Evolutionary conservation across 2,113 vertebrate species (phyloP).

Genomic region (Bucco capensis): DNA sequence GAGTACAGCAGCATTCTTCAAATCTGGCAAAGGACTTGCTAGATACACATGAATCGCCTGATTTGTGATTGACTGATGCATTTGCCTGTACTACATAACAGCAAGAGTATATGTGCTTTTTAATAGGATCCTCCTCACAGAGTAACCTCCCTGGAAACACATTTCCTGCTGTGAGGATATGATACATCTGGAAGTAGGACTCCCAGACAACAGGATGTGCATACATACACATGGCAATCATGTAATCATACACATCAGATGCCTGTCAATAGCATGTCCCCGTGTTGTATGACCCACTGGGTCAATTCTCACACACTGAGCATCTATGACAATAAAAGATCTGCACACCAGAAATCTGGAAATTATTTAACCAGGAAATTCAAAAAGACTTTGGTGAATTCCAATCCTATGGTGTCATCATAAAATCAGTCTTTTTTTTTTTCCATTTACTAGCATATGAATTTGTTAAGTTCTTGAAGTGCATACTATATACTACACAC

Average conservation of each 20-base stretch:
- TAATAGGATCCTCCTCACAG: background rate
- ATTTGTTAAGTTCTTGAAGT: background rate
- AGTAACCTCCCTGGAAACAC: background rate
- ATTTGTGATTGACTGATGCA: rapidly evolving
- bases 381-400: background rate
- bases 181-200: background rate
- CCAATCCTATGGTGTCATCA: background rate
- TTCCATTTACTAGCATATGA: background rate
- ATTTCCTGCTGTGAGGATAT: background rate
- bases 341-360: background rate
- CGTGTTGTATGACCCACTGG: too few species aligned
- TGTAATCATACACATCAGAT: background rate
- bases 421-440: background rate
- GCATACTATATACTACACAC: background rate
- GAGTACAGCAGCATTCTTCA: background rate
- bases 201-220: background rate
- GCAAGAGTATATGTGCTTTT: rapidly evolving
- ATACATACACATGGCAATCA: background rate
- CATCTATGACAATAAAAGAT: background rate
- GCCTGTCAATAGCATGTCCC: background rate
- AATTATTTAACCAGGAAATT: background rate
- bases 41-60: background rate
- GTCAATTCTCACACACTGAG: background rate
- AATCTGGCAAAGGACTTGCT: background rate
- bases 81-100: background rate